Conservation (phyloP, 1,140 invertebrate species). For the Dendroctonus ponderosae region DNA sequence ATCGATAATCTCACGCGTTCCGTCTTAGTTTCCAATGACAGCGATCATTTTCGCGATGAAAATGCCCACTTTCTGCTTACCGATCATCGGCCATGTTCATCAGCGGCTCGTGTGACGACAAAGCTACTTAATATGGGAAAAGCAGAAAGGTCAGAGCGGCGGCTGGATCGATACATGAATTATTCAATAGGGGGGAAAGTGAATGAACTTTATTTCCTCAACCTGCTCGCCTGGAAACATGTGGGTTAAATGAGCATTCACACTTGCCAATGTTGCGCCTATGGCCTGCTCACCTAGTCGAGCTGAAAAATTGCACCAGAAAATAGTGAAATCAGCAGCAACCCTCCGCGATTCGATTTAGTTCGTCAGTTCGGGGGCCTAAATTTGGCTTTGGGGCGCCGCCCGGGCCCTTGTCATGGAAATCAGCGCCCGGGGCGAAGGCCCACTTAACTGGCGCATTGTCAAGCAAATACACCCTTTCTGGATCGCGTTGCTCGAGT, state of each 20-base stretch:
- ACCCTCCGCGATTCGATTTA: constrained; percentile 27
- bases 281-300: not conserved
- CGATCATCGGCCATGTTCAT: constrained; percentile 2
- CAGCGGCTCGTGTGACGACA: constrained; percentile 29
- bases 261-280: not conserved
- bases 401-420: constrained; percentile 34
- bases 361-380: constrained; percentile 9
- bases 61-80: constrained; percentile 2
- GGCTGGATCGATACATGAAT: constrained; percentile 51
- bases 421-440: constrained; percentile 30
- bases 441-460: constrained; percentile 34
- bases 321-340: constrained; percentile 30
- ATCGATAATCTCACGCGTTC: constrained; percentile 17
- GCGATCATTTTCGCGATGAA: constrained; percentile 4
- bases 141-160: constrained; percentile 51
- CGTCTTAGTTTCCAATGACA: not conserved
- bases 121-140: constrained; percentile 51
- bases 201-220: constrained; percentile 49
- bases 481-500: constrained; percentile 17
- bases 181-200: constrained; percentile 53
- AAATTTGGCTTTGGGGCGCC: constrained; percentile 28
- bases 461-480: constrained; percentile 32
- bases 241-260: constrained; percentile 43
- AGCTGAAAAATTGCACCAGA: constrained; percentile 12
- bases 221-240: constrained; percentile 45